Conservation (phyloP, 2,113 vertebrate genomes). For the Puffinus mauretanicus region DNA sequence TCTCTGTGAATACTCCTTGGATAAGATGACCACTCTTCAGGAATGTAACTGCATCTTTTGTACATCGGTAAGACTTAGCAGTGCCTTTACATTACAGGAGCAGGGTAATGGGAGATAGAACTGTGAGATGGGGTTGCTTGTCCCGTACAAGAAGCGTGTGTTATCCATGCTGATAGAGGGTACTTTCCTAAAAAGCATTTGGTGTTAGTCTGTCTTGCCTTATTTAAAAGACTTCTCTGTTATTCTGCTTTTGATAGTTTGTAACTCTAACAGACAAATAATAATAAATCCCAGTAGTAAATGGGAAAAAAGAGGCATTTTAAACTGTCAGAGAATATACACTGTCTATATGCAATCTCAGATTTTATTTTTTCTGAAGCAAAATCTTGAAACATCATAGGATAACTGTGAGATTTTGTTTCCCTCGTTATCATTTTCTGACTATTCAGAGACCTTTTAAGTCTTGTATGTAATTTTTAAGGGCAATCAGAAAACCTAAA, state of each 20-base stretch:
- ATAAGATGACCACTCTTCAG: constrained; percentile 82
- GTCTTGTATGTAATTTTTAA: neutral
- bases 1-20: constrained; percentile 82
- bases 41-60: constrained; percentile 90
- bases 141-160: neutral
- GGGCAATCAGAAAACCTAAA: neutral
- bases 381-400: neutral
- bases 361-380: neutral
- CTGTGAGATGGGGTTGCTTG: neutral
- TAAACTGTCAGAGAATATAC: neutral
- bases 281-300: neutral
- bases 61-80: constrained; percentile 76
- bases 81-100: neutral
- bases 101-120: neutral
- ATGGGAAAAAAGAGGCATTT: neutral
- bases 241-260: neutral
- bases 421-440: neutral
- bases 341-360: neutral
- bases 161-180: neutral
- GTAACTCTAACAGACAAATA: neutral
- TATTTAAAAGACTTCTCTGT: neutral
- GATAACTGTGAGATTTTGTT: neutral
- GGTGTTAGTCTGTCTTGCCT: neutral
- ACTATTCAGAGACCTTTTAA: neutral
- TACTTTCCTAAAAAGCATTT: neutral